Evolutionary conservation across 2,797 vertebrate genomes (phyloP).

Genomic region (Heterohyrax brucei): DNA sequence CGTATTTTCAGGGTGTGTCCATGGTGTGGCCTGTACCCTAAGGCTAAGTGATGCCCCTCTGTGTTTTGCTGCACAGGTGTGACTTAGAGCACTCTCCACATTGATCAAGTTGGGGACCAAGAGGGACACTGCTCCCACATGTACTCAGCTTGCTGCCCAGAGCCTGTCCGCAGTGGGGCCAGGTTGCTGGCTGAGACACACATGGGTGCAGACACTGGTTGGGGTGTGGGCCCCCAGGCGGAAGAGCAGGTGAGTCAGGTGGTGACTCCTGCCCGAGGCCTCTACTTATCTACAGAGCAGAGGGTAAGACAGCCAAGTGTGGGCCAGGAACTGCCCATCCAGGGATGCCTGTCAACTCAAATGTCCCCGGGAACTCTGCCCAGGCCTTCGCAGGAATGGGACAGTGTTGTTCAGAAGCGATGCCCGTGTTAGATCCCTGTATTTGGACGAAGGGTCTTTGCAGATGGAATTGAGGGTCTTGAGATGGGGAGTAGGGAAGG

Average conservation of each 20-base stretch:
- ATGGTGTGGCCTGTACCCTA: no score
- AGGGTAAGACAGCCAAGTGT: no score
- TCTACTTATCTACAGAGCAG: neutral
- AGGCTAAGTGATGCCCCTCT: no score
- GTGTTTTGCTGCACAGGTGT: neutral
- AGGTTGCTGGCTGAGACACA: accelerated
- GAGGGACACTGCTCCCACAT: accelerated
- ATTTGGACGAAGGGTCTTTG: no score
- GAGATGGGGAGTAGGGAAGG: no score
- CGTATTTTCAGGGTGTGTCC: no score
- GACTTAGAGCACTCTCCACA: accelerated
- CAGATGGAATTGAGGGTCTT: no score
- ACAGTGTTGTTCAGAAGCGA: neutral
- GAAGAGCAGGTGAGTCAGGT: accelerated
- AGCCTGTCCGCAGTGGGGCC: neutral
- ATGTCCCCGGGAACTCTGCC: neutral
- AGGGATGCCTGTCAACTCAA: accelerated
- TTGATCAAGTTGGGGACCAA: accelerated
- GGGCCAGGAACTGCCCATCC: neutral
- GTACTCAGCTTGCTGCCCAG: accelerated
- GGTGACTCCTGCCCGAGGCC: neutral
- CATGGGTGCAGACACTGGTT: accelerated
- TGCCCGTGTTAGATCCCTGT: neutral
- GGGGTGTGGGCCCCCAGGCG: neutral
- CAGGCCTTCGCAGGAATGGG: accelerated